Percentiles rank a stretch among this genome's conserved stretches.
These are phyloP conservation scores for Picus viridis DNA, from an alignment of 2,797 vertebrate species.

Conservation along the genomic window DNA sequence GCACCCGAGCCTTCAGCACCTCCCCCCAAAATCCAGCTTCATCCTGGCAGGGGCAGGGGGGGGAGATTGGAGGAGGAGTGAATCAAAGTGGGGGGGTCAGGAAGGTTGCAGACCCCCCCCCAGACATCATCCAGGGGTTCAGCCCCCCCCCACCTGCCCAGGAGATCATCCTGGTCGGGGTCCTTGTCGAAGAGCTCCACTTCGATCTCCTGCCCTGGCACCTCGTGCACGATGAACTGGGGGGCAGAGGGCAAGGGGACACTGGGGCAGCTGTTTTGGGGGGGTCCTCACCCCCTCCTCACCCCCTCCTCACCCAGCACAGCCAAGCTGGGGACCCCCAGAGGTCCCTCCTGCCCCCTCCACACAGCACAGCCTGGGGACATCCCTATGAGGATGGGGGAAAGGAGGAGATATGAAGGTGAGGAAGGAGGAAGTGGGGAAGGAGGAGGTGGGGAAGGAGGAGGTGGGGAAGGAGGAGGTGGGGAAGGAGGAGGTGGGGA, in stretches of 20 bases:
- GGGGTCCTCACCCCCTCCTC: no score
- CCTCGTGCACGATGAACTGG: constrained; percentile 95
- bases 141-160: constrained; percentile 82
- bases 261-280: no score
- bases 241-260: not conserved
- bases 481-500: no score
- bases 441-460: no score
- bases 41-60: constrained; percentile 74
- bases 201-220: constrained; percentile 94
- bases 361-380: no score
- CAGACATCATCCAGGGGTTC: not conserved
- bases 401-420: no score
- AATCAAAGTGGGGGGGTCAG: not conserved
- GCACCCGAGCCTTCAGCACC: constrained; percentile 85
- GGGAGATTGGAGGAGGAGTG: no score
- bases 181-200: constrained; percentile 96
- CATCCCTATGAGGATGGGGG: no score
- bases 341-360: no score
- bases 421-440: no score
- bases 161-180: constrained; percentile 95
- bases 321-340: not conserved
- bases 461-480: no score
- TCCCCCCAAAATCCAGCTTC: constrained; percentile 91
- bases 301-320: no score
- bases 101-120: not conserved